Percentiles rank a stretch among this genome's conserved stretches.
Evolutionary conservation across 35 echinoderm and acorn worm species (phyloP).

Genomic region (Apostichopus japonicus): DNA sequence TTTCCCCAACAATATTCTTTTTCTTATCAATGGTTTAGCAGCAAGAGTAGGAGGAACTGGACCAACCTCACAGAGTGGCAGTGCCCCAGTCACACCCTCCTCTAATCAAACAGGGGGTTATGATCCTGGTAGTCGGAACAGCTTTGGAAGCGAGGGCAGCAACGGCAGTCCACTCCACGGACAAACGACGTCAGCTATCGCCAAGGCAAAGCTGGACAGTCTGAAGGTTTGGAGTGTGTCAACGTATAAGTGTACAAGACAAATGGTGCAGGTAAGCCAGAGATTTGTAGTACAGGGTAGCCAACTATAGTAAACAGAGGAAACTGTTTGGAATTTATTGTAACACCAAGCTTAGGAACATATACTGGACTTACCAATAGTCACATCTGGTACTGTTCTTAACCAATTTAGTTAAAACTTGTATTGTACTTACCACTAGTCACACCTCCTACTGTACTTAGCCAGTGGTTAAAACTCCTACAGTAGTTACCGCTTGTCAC

Average conservation of each 20-base stretch:
- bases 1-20: not conserved
- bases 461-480: too few species aligned
- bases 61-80: conserved; percentile 16
- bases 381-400: too few species aligned
- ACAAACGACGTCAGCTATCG: conserved; percentile 64
- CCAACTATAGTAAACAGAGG: too few species aligned
- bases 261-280: conserved; percentile 83
- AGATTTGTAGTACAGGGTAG: too few species aligned
- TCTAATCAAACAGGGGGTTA: conserved; percentile 34
- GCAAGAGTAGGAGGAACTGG: conserved; percentile 25
- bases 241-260: conserved; percentile 94
- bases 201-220: conserved; percentile 82
- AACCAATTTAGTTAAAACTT: too few species aligned
- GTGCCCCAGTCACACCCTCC: conserved; percentile 36
- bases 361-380: too few species aligned
- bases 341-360: too few species aligned
- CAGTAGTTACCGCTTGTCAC: too few species aligned
- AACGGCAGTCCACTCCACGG: conserved; percentile 20
- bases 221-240: conserved; percentile 97
- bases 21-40: not conserved
- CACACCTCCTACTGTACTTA: too few species aligned
- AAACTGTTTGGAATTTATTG: too few species aligned
- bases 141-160: conserved; percentile 7
- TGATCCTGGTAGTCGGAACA: not conserved
- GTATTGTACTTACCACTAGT: too few species aligned